These are phyloP conservation scores for Papilio machaon DNA, from an alignment of 1,140 invertebrate genomes.

Conservation along the genomic window DNA sequence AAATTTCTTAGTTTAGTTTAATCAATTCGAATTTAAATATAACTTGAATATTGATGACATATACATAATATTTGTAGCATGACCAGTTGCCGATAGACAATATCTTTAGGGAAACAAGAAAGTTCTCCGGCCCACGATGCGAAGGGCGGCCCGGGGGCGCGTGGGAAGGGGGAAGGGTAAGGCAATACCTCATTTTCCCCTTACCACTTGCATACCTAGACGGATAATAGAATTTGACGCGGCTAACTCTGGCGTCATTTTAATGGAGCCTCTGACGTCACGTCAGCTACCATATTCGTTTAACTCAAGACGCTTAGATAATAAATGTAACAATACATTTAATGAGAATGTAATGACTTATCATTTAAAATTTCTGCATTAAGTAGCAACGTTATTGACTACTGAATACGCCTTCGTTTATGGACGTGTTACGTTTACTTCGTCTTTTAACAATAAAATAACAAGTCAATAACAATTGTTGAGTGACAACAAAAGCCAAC, in stretches of 20 bases:
- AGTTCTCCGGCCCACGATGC: constrained; percentile 12
- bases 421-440: neutral
- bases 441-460: neutral
- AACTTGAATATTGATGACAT: constrained; percentile 18
- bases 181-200: constrained; percentile 32
- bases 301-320: neutral
- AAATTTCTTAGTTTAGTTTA: neutral
- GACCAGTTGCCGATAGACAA: constrained; percentile 23
- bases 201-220: constrained; percentile 26
- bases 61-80: constrained; percentile 13
- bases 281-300: neutral
- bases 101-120: constrained; percentile 36
- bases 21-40: constrained; percentile 12
- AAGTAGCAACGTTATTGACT: neutral
- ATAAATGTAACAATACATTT: neutral
- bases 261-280: constrained; percentile 20
- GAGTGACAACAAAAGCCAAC: constrained; percentile 40
- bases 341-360: neutral
- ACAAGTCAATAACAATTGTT: constrained; percentile 17
- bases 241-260: constrained; percentile 24
- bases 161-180: neutral
- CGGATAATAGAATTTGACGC: constrained; percentile 29
- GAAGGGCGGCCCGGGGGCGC: neutral
- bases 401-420: neutral
- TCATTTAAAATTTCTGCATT: neutral